These are phyloP conservation scores for Pandemis corylana DNA, from an alignment of 2,888 invertebrate genomes.

Conservation along the genomic window DNA sequence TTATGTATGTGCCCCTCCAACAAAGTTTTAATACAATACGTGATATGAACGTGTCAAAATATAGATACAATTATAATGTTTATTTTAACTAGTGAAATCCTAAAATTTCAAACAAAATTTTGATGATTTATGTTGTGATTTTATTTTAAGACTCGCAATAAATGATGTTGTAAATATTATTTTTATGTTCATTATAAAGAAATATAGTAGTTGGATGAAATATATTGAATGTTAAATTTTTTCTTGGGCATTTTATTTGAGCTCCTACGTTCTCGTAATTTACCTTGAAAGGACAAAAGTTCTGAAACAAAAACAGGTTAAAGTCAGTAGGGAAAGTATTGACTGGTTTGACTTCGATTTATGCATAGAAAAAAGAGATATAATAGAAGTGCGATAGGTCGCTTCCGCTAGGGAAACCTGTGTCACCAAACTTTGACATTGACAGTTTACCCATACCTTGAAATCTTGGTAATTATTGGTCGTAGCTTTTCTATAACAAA, in stretches of 20 bases:
- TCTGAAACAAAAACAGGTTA: too few species aligned
- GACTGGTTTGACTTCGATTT: too few species aligned
- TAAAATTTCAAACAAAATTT: background rate
- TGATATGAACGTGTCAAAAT: slow-evolving; percentile 35
- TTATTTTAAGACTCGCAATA: slow-evolving; percentile 69
- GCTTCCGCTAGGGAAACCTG: too few species aligned
- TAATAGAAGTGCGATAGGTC: too few species aligned
- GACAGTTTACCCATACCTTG: too few species aligned
- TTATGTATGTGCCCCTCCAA: background rate
- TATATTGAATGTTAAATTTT: slow-evolving; percentile 76
- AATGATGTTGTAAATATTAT: slow-evolving; percentile 67
- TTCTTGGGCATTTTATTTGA: slow-evolving; percentile 44
- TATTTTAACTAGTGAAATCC: background rate
- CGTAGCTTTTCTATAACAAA: too few species aligned
- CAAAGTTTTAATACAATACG: background rate
- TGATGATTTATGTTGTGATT: slow-evolving; percentile 67
- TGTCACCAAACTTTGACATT: too few species aligned
- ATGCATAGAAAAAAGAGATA: too few species aligned
- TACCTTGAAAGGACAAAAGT: too few species aligned
- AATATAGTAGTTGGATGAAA: slow-evolving; percentile 73
- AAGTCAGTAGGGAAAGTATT: too few species aligned
- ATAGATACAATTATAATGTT: background rate
- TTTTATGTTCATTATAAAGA: slow-evolving; percentile 62
- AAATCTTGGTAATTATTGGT: too few species aligned
- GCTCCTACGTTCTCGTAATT: too few species aligned